Base-by-base conservation (phyloP, 2,113 vertebrate genomes). In the Rhinolophus sinicus region DNA sequence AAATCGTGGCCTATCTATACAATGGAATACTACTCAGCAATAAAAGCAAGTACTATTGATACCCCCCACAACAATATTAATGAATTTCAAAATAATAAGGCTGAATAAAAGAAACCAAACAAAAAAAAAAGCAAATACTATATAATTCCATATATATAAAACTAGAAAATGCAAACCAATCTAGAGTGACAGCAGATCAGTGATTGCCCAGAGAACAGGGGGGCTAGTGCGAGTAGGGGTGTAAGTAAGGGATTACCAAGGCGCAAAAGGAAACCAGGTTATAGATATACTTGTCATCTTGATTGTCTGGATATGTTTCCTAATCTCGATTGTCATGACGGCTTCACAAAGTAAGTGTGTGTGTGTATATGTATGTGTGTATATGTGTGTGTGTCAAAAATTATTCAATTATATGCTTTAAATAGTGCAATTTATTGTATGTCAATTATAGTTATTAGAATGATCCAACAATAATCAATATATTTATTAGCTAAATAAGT, bases 41-140 rank as follows among this genome's bases (percentile, higher is more conserved):
- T 56, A 76, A 92, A 90, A 86, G 33, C 30, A 76, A 50, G 30
- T 92, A 69, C 19, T 88, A 84, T 6, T 77, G 47, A 87, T 62
- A 90, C 7, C 56, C 5, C 30, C 75, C 19, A 90, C 22, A n/a
- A 64, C 64, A 88, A 92, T n/a, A 92, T 0, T 73, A 47, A 87
- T 80, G 65, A 76, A 82, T 78, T 97, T 90, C 67, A 77, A 97
- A 96, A 90, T 80, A 65, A 94, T 62, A 54, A 81, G 15, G 22
- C 24, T 89, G 24, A 82, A 30, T 92, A 76, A 70, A 93, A 78
- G 33, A 92, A 85, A 88, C 24, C 16, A 95, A 93, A 26, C 19
- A 28, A n/a, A 89, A 72, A 89, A 72, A 70, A 70, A 12, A 56
- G 56, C 72, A 91, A 65, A 80, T 78, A 80, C 12, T 40, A 30